These are phyloP conservation scores for Eupelmus urozonus DNA, from an alignment of 2,888 invertebrate species.

Conservation along the genomic window DNA sequence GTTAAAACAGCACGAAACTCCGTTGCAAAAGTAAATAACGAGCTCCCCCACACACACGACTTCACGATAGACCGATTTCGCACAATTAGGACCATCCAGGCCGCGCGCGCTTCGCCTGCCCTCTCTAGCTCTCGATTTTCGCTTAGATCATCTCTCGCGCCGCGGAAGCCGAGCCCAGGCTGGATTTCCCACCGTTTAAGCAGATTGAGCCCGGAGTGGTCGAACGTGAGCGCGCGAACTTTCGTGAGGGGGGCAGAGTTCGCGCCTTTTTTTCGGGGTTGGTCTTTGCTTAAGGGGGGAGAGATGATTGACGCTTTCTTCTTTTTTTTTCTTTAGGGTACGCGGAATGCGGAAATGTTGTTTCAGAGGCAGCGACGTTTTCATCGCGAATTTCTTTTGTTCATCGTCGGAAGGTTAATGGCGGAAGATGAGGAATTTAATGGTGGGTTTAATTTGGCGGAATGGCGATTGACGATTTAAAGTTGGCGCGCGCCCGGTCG, in stretches of 20 bases:
- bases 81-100: slow-evolving; percentile 35
- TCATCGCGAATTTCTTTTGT: no score
- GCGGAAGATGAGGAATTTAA: neutral
- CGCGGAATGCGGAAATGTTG: neutral
- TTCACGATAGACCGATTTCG: slow-evolving; percentile 13
- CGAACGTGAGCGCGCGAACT: neutral
- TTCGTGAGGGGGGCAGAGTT: neutral
- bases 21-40: slow-evolving; percentile 28
- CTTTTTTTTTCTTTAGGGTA: neutral
- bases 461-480: no score
- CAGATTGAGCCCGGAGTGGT: slow-evolving; percentile 44
- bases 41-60: neutral
- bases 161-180: neutral
- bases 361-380: no score
- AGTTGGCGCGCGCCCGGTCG: no score
- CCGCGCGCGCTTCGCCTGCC: neutral
- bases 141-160: slow-evolving; percentile 43
- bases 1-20: neutral
- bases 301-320: neutral
- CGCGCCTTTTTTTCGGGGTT: neutral
- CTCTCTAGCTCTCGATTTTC: slow-evolving; percentile 36
- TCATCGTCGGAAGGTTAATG: neutral
- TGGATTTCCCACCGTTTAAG: slow-evolving; percentile 48
- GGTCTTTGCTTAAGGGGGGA: neutral
- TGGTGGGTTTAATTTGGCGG: no score